Percentiles rank a stretch among this genome's conserved stretches.
These are phyloP conservation scores for Acipenser ruthenus DNA, from an alignment of 2,797 vertebrate genomes.

Conservation along the genomic window DNA sequence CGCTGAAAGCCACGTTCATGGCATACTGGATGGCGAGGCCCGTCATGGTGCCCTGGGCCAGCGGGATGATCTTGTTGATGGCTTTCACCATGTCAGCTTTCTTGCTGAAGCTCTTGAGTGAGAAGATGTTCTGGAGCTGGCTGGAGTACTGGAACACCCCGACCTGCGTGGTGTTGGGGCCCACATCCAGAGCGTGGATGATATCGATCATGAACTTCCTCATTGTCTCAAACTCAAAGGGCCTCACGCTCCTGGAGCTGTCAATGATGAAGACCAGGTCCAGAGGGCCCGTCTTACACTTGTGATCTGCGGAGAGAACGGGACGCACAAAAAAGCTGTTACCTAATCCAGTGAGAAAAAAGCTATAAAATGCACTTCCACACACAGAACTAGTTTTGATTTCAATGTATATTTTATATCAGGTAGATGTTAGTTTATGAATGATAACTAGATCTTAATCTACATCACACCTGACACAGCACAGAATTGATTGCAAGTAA, in stretches of 20 bases:
- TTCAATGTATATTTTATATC: background rate
- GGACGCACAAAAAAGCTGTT: constrained; percentile 20
- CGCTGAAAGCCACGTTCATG: constrained; percentile 82
- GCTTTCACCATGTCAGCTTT: constrained; percentile 73
- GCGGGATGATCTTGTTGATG: constrained; percentile 79
- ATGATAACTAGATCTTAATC: background rate
- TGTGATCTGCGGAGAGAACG: constrained; percentile 43
- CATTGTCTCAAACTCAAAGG: constrained; percentile 93
- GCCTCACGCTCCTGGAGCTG: constrained; percentile 90
- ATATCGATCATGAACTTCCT: constrained; percentile 90
- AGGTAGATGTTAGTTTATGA: background rate
- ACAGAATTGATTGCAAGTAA: too few relatives aligned
- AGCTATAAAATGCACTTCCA: background rate
- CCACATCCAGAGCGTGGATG: constrained; percentile 74
- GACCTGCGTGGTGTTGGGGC: constrained; percentile 71
- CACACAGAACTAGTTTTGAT: background rate
- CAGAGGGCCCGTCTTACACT: constrained; percentile 79
- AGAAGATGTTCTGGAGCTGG: constrained; percentile 89
- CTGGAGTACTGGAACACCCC: constrained; percentile 95
- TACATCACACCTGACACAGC: background rate
- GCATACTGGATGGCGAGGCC: constrained; percentile 89
- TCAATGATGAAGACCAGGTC: constrained; percentile 95
- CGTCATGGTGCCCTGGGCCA: constrained; percentile 96
- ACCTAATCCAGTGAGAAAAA: constrained; percentile 22
- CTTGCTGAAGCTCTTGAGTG: constrained; percentile 70